A percentile compares a stretch with the other conserved stretches of the same genome.
Evolutionary conservation across 2,113 vertebrate genomes (phyloP).

Genomic region (Climacteris rufus): DNA sequence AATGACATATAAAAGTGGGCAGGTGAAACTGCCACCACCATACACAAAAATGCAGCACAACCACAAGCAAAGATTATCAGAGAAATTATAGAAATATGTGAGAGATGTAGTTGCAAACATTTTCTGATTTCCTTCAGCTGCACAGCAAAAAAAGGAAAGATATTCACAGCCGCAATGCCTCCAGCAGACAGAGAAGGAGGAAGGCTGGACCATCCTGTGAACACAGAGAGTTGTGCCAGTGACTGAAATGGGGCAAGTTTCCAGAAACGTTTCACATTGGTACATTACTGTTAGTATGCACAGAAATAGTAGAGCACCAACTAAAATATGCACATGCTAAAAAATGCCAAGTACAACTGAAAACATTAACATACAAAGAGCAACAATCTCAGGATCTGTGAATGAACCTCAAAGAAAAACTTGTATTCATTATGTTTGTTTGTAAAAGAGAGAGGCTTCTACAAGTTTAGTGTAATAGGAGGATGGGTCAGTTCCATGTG

Average conservation of each 20-base stretch:
- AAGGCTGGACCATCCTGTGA: neutral
- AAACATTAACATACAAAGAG: neutral
- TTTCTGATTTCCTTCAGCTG: neutral
- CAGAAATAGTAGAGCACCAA: neutral
- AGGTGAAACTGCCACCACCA: neutral
- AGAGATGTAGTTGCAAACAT: fast-evolving
- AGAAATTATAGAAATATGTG: fast-evolving
- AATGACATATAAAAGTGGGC: neutral
- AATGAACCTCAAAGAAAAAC: neutral
- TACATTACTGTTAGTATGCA: neutral
- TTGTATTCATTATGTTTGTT: neutral
- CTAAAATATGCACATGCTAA: too few relatives aligned
- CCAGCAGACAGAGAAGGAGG: neutral
- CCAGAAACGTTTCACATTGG: neutral
- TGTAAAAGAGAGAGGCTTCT: neutral
- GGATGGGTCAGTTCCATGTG: neutral
- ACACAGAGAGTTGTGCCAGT: neutral
- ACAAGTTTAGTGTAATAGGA: neutral
- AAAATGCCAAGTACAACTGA: neutral
- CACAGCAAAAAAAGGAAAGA: neutral
- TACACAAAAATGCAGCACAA: neutral
- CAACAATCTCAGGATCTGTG: neutral
- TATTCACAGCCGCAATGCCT: neutral
- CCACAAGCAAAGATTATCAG: neutral
- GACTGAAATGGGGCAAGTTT: neutral